phyloP scores from a whole-genome alignment of 2,113 vertebrate species.

The Alexandromys fortis region DNA sequence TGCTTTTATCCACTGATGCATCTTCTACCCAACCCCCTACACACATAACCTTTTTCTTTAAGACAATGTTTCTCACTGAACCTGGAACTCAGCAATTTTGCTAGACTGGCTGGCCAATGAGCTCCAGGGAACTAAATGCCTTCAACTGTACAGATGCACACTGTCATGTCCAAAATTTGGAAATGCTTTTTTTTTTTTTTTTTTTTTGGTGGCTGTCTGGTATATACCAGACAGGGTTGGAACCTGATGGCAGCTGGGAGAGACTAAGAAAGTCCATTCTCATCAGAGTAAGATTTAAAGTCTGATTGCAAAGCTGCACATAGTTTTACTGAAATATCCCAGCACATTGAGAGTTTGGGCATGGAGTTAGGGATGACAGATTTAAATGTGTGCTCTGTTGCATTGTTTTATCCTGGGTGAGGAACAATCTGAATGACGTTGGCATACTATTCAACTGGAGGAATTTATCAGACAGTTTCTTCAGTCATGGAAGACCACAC shows the following conservation, averaged over 20 bases:
- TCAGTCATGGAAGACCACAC: neutral
- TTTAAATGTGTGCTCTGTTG: neutral
- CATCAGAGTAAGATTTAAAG: constrained; percentile 14
- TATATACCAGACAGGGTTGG: too few species aligned
- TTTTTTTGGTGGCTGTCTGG: neutral
- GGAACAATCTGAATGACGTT: neutral
- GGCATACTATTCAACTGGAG: neutral
- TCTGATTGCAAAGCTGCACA: neutral
- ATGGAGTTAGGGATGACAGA: neutral
- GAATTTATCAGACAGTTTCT: neutral
- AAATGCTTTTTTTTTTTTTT: neutral
- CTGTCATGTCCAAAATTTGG: neutral
- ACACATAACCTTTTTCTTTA: neutral
- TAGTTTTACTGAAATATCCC: neutral
- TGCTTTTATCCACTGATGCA: neutral
- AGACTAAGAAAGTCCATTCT: neutral
- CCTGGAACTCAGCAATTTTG: neutral
- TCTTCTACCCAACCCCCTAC: too few species aligned
- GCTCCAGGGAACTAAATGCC: neutral
- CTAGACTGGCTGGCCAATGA: neutral
- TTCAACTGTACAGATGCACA: neutral
- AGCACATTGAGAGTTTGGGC: neutral
- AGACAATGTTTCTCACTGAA: neutral
- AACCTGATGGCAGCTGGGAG: neutral
- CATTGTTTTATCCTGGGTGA: neutral